These are phyloP conservation scores for Philereme vetulata DNA, from an alignment of 2,888 invertebrate species.

Conservation along the genomic window DNA sequence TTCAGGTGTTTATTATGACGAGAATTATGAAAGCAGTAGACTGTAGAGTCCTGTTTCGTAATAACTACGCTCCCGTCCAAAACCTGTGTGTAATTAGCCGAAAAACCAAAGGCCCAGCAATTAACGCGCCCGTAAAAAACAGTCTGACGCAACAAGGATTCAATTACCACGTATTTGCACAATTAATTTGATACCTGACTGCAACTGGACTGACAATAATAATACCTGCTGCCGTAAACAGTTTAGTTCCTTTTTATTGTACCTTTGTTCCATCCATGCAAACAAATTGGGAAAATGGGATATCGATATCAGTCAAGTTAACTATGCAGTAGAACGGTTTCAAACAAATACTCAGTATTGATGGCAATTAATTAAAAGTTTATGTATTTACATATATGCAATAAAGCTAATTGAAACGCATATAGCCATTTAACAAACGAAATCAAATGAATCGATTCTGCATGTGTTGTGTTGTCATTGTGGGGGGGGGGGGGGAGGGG, in stretches of 20 bases:
- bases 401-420: slow-evolving; percentile 24
- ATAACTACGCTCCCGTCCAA: slow-evolving; percentile 38
- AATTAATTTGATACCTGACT: slow-evolving; percentile 58
- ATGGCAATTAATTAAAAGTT: slow-evolving; percentile 1
- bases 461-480: slow-evolving; percentile 17
- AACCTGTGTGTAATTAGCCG: slow-evolving; percentile 48
- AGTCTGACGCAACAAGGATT: slow-evolving; percentile 51
- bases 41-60: slow-evolving; percentile 39
- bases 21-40: slow-evolving; percentile 26
- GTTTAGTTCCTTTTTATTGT: slow-evolving; percentile 32
- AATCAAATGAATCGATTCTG: slow-evolving; percentile 21
- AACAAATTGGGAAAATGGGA: slow-evolving; percentile 2
- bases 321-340: not conserved
- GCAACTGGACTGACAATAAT: slow-evolving; percentile 47
- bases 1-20: slow-evolving; percentile 39
- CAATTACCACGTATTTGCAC: slow-evolving; percentile 60
- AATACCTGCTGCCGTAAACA: slow-evolving; percentile 40
- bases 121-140: slow-evolving; percentile 49
- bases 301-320: not conserved
- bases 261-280: not conserved
- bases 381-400: slow-evolving; percentile 3
- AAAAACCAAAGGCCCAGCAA: slow-evolving; percentile 53
- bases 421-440: slow-evolving; percentile 24
- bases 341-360: not conserved
- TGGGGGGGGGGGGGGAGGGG: slow-evolving; percentile 14